A percentile compares a stretch with the other conserved stretches of the same genome.
These are phyloP conservation scores for Pygathrix nemaeus DNA, from an alignment of 2,113 vertebrate species.

Conservation along the genomic window DNA sequence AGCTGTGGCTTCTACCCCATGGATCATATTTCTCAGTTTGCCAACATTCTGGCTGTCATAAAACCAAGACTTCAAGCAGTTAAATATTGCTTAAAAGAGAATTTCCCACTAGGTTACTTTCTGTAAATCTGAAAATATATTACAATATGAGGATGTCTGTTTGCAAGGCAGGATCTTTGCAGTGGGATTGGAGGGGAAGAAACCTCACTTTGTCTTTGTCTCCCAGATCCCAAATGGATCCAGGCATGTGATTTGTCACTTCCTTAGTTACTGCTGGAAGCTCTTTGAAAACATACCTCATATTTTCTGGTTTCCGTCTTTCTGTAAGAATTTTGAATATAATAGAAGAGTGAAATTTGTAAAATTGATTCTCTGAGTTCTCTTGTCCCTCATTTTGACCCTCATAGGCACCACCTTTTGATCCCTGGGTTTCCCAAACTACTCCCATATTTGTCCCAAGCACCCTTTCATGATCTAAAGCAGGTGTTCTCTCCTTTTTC, in stretches of 20 bases:
- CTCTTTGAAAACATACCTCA: background rate
- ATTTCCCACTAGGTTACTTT: background rate
- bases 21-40: conserved; percentile 51
- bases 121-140: background rate
- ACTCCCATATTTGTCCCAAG: background rate
- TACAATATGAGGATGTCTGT: background rate
- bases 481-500: background rate
- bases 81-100: conserved; percentile 52
- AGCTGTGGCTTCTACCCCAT: background rate
- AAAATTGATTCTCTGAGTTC: background rate
- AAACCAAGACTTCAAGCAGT: conserved; percentile 65
- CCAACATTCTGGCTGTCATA: conserved; percentile 57
- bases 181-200: background rate
- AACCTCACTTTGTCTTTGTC: background rate
- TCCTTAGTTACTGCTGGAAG: background rate
- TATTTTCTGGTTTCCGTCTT: background rate
- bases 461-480: background rate
- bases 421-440: background rate
- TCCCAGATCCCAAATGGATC: background rate
- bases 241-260: background rate
- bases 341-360: background rate
- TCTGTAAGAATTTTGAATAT: background rate
- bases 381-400: background rate
- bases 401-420: background rate
- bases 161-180: background rate